Evolutionary conservation across 64 coral and sea anemone genomes (phyloP), one percentile per base, ranked within the genome.

Genomic region (Montipora cactus): DNA sequence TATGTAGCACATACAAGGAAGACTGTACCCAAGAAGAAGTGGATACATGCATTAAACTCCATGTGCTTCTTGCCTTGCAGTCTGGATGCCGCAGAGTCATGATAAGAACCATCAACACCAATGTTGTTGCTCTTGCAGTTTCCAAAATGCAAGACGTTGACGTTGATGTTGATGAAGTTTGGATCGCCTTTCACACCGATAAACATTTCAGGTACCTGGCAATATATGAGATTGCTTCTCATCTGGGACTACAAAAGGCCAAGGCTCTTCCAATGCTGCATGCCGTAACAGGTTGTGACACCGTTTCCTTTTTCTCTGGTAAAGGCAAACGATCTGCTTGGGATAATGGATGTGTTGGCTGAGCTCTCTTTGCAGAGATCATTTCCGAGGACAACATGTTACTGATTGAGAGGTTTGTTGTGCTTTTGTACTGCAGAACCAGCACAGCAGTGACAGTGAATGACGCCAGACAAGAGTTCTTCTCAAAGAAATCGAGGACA

Each of bases 261-360:
- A 90, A 37, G 59, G 81, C 93, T 45, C 49, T 95, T 71, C 87
- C 93, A 20, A n/a, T 78, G 70, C 90, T 95, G 19, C 88, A 90
- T 69, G 93, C 93, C n/a, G 69, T 90, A 57, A 90, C 88, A 81
- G 93, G 81, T 13, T 79, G 81, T 47, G 74, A 95, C 64, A 90
- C 80, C 7, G 80, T 94, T 72, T 89, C 85, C 7, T 68, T 80
- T 69, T 76, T 77, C 57, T 49, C 64, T 77, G 87, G 93, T 19
- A 45, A 75, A 80, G 77, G 92, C 7, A 94, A 94, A 77, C 79
- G 77, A 87, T 90, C 95, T n/a, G 91, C 95, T 14, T 90, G 79
- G 87, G 87, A 86, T 79, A 12, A 90, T 75, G 28, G 71, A 25
- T 90, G 75, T 58, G 46, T 66, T 90, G 16, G 19, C 11, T 15